These are phyloP conservation scores for Pleuronectes platessa DNA, from an alignment of 2,113 vertebrate species.

Conservation along the genomic window DNA sequence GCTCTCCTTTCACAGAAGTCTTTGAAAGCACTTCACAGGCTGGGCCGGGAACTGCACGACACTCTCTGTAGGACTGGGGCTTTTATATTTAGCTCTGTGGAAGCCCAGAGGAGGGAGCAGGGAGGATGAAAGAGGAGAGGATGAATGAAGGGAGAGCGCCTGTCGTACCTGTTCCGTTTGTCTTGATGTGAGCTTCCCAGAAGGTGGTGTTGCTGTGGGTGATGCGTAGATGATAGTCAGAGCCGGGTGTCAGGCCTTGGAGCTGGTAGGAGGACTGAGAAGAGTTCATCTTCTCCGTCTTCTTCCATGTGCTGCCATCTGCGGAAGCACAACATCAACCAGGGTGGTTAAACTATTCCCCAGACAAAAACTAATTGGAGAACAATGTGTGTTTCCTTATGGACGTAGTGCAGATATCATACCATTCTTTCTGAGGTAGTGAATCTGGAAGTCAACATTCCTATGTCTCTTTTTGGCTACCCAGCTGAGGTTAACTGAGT, in stretches of 20 bases:
- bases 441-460: slow-evolving; percentile 83
- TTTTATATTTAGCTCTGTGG: slow-evolving; percentile 65
- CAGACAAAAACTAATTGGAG: not conserved
- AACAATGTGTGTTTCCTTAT: not conserved
- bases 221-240: slow-evolving; percentile 78
- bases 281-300: slow-evolving; percentile 76
- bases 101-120: slow-evolving; percentile 51
- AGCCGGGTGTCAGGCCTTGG: slow-evolving; percentile 81
- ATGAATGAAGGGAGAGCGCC: slow-evolving; percentile 41
- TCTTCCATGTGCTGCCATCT: slow-evolving; percentile 66
- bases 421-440: slow-evolving; percentile 80
- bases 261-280: slow-evolving; percentile 84
- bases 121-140: slow-evolving; percentile 49
- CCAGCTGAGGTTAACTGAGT: slow-evolving; percentile 86
- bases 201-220: slow-evolving; percentile 71
- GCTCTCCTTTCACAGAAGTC: slow-evolving; percentile 52
- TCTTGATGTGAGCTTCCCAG: slow-evolving; percentile 72
- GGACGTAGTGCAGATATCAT: slow-evolving; percentile 1
- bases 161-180: slow-evolving; percentile 78
- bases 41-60: slow-evolving; percentile 35
- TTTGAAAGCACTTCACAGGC: slow-evolving; percentile 68
- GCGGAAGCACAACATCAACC: slow-evolving; percentile 26
- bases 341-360: not conserved
- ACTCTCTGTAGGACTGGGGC: slow-evolving; percentile 29
- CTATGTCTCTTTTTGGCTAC: slow-evolving; percentile 82